Percentiles rank a stretch among this genome's conserved stretches.
These are phyloP conservation scores for Turritopsis dohrnii DNA, from an alignment of 30 jellyfish, hydroid and myxozoan genomes.

Conservation along the genomic window DNA sequence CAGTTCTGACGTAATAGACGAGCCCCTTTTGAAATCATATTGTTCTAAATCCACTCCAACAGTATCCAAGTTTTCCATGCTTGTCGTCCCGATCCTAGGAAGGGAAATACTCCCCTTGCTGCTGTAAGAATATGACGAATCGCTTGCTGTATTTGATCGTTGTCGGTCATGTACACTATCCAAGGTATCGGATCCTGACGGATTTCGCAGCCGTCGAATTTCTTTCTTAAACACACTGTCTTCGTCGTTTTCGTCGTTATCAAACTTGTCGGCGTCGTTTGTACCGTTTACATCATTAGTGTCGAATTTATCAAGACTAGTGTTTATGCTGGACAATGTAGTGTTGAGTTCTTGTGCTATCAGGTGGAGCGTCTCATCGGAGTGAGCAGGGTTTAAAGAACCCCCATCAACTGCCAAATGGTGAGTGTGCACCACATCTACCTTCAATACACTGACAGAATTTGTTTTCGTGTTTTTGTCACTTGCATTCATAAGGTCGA, in stretches of 20 bases:
- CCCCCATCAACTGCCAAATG: not conserved
- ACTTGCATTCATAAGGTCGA: not conserved
- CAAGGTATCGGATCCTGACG: not conserved
- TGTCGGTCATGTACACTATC: not conserved
- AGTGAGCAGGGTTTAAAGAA: not conserved
- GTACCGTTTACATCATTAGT: not conserved
- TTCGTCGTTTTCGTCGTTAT: not conserved
- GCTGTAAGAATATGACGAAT: not conserved
- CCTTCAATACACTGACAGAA: not conserved
- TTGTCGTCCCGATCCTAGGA: constrained; percentile 2
- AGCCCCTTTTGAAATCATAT: not conserved
- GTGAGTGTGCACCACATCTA: not conserved
- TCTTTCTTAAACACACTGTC: not conserved
- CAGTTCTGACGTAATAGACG: not conserved
- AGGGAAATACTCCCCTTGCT: not conserved
- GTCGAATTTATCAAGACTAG: not conserved
- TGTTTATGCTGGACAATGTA: not conserved
- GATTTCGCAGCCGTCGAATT: not conserved
- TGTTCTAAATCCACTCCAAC: not conserved
- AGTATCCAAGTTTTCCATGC: constrained; percentile 4
- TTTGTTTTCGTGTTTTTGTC: constrained; percentile 1
- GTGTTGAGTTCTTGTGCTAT: constrained; percentile 1
- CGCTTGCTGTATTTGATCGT: not conserved
- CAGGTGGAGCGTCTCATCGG: not conserved
- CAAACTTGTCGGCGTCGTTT: not conserved